Base-by-base conservation (phyloP, 1,140 invertebrate species). In the Agrypnia vestita region DNA sequence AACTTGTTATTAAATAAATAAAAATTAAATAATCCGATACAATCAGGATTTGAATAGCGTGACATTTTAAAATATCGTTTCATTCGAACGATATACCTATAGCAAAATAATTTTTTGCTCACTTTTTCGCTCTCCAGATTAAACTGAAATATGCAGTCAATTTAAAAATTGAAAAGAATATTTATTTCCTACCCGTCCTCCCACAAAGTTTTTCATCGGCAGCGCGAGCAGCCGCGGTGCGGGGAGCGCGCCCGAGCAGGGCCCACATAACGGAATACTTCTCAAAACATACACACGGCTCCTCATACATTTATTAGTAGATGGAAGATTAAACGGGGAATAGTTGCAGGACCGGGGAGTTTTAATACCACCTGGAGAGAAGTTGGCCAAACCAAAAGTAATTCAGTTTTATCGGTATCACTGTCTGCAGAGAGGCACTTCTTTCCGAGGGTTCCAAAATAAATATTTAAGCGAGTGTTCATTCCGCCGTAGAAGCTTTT, bases 271-370 rank as follows among this genome's bases (percentile, higher is more conserved):
- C 51, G 44, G 13, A 55, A 78, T 75, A 82, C 71, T 82, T 79
- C 80, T 82, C 81, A 82, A 79, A 82, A 76, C 49, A 78, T 73
- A 80, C 56, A 56, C 79, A 49, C 25, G 80, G 49, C 56, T 62
- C 74, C 74, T 79, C 82, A 83, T 83, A 80, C 82, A 83, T 83
- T 79, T 83, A 78, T 83, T 83, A 83, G 80, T 75, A 80, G 80
- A 67, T 69, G 69, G 80, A 75, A 81, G 82, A 83, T 83, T 83
- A 83, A 81, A 55, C 75, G 80, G 82, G 82, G 82, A 83, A 83
- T 83, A 81, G 82, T 79, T 79, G 79, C 76, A 61, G 64, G 55
- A 77, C 71, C 49, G 77, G 69, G 59, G 78, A 76, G 25, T 35
- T 80, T 82, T 80, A 82, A 78, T 72, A 62, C 71, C 49, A 72